Percentiles rank a stretch among this genome's conserved stretches.
Conservation (phyloP, 2,888 invertebrate species). For the Drosophila anomelani region DNA sequence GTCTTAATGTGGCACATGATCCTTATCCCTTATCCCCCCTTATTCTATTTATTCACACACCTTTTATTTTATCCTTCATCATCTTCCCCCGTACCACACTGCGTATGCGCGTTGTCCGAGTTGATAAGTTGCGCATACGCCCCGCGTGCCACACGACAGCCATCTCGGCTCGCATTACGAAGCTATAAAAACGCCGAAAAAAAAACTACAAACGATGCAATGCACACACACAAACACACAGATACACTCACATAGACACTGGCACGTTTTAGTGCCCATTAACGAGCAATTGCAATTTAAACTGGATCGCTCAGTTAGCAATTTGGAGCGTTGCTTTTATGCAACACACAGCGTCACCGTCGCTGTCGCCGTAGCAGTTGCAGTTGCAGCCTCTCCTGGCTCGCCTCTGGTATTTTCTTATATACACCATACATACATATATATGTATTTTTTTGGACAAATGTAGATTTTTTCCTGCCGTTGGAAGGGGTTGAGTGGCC, state of each 20-base stretch:
- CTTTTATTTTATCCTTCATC: background rate
- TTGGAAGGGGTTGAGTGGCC: slow-evolving; percentile 75
- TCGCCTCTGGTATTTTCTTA: slow-evolving; percentile 61
- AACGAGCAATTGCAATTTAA: slow-evolving; percentile 84
- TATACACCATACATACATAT: background rate
- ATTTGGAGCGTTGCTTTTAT: slow-evolving; percentile 82
- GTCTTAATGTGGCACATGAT: background rate
- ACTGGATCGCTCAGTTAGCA: slow-evolving; percentile 83
- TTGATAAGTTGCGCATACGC: slow-evolving; percentile 68
- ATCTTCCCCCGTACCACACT: slow-evolving; percentile 50
- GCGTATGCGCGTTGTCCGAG: slow-evolving; percentile 66
- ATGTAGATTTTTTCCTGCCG: slow-evolving; percentile 69
- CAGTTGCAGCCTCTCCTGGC: slow-evolving; percentile 42
- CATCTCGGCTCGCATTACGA: slow-evolving; percentile 57
- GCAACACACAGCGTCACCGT: slow-evolving; percentile 61
- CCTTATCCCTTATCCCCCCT: background rate
- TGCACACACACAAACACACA: slow-evolving; percentile 19
- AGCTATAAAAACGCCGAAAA: slow-evolving; percentile 52
- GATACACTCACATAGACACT: slow-evolving; percentile 55
- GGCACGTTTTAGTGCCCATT: slow-evolving; percentile 83
- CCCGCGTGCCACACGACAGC: slow-evolving; percentile 68
- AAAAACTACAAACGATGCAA: slow-evolving; percentile 28
- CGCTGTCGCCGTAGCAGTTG: slow-evolving; percentile 14
- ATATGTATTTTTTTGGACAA: slow-evolving; percentile 62
- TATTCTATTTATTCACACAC: background rate